Evolutionary conservation across 1,140 invertebrate genomes (phyloP), one percentile per base, ranked within the genome.

Genomic region (Dendrolimus punctatus): DNA sequence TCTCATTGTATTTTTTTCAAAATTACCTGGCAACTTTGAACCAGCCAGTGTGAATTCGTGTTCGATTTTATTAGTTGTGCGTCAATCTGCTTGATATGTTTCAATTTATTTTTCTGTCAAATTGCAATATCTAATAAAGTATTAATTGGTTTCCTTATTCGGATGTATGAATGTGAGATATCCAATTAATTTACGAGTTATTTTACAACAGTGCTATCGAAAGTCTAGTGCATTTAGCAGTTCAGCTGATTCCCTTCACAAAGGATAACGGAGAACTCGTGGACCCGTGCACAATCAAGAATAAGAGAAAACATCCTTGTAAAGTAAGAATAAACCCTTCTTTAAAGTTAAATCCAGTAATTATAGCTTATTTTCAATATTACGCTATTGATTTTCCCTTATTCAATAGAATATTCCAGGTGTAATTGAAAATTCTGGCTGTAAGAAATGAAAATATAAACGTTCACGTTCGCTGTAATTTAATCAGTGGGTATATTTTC

Each of bases 231-330:
- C 23, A 46, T 51, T 49, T 62, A 58, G 71, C 63, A 60, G 64
- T 67, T 68, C 60, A 63, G 53, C 53, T 62, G 62, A 57, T 63
- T 66, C 64, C 64, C 72, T 76, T 68, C 66, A 69, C 75, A 78
- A 78, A 76, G 71, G 69, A 78, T 64, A 68, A 67, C 59, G 58
- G 64, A 60, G 61, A 55, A 62, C 55, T 65, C 57, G 48, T 60
- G 23, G 57, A 54, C 47, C 56, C 53, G 47, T 64, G 57, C 53
- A 41, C 48, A 63, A 62, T 71, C 66, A 55, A 53, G 50, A 55
- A 57, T 50, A 51, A 55, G 58, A 55, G 51, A 43, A 49, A 49
- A 49, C 44, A 38, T 45, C 46, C 49, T 44, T 47, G 54, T 45
- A 54, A 23, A 41, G 45, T 46, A 60, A 66, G 23, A 23, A 2